These are phyloP conservation scores for Channa argus DNA, from an alignment of 2,113 vertebrate genomes.

Conservation along the genomic window DNA sequence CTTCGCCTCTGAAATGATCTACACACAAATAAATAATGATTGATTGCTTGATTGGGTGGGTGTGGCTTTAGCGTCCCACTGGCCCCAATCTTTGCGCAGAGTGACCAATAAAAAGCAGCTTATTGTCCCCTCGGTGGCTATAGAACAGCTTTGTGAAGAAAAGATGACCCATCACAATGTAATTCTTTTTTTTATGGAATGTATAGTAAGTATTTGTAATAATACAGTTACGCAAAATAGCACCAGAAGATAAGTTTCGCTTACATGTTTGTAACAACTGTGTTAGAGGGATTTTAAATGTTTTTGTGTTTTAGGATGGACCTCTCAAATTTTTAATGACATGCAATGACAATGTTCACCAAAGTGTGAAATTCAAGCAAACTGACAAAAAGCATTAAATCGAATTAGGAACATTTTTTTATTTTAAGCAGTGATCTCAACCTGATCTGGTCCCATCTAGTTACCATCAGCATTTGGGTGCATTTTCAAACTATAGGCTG, in stretches of 20 bases:
- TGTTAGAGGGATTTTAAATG: not conserved
- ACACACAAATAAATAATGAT: constrained; percentile 59
- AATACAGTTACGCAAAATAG: not conserved
- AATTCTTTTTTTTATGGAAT: constrained; percentile 35
- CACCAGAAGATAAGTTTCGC: not conserved
- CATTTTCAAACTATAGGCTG: no score
- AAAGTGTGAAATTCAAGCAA: no score
- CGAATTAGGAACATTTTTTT: no score
- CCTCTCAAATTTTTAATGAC: not conserved
- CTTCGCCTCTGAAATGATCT: constrained; percentile 30
- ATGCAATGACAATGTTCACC: not conserved
- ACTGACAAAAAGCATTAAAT: no score
- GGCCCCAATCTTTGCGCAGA: constrained; percentile 47
- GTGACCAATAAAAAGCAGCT: constrained; percentile 70
- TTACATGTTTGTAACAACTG: not conserved
- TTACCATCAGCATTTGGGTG: not conserved
- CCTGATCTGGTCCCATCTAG: constrained; percentile 11
- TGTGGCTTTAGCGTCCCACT: constrained; percentile 45
- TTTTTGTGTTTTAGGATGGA: not conserved
- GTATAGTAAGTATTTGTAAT: not conserved
- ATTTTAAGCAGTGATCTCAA: no score
- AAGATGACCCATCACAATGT: constrained; percentile 49
- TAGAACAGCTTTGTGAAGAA: constrained; percentile 42
- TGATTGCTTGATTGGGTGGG: constrained; percentile 60
- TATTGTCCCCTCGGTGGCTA: constrained; percentile 50